Evolutionary conservation across 2,888 invertebrate genomes (phyloP).

Genomic region (Brachyptera risi): DNA sequence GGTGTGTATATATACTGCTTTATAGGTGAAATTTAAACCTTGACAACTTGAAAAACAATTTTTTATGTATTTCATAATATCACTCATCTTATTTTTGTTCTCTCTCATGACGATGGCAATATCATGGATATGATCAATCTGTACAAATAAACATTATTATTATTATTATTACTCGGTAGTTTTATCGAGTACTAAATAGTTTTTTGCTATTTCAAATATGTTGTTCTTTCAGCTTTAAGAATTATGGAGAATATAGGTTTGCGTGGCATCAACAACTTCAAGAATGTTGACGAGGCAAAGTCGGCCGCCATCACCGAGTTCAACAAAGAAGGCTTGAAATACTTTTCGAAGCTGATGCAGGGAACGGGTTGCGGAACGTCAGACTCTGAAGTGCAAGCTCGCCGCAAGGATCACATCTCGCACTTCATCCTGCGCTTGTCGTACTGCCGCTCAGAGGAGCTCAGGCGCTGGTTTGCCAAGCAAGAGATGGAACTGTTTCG

Average conservation of each 20-base stretch:
- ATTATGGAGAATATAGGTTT: constrained; percentile 67
- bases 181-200: background rate
- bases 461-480: constrained; percentile 81
- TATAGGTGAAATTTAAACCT: too few species aligned
- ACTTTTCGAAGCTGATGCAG: constrained; percentile 45
- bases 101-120: too few species aligned
- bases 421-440: constrained; percentile 91
- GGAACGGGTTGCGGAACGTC: constrained; percentile 48
- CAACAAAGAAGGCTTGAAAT: constrained; percentile 61
- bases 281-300: constrained; percentile 36
- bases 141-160: too few species aligned
- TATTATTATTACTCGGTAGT: too few species aligned
- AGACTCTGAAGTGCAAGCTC: constrained; percentile 60
- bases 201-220: background rate
- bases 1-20: too few species aligned
- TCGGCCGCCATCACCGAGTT: constrained; percentile 58
- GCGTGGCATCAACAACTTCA: constrained; percentile 42
- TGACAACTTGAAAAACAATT: too few species aligned
- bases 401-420: constrained; percentile 80
- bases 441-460: constrained; percentile 82
- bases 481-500: constrained; percentile 89
- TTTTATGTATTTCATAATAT: too few species aligned
- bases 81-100: too few species aligned
- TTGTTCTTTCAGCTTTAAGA: constrained; percentile 56
- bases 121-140: too few species aligned